phyloP scores from a whole-genome alignment of 1,140 invertebrate species.

The Laupala kohalensis region DNA sequence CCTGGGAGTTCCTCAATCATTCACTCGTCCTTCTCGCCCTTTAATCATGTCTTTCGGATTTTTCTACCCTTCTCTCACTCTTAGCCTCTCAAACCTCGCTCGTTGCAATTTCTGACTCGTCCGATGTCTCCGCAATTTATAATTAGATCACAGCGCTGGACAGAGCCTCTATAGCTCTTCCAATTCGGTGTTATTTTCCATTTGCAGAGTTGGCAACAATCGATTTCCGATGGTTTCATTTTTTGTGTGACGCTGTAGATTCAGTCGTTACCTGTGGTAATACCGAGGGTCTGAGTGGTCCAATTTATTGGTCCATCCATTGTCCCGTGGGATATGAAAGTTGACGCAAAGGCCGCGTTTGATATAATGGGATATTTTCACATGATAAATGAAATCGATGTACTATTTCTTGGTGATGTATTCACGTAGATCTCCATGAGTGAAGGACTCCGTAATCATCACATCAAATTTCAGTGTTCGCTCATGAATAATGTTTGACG shows the following conservation, averaged over 20 bases:
- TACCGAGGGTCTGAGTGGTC: no score
- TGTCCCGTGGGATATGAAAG: neutral
- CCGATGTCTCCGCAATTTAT: neutral
- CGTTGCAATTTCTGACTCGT: neutral
- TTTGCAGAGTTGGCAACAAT: neutral
- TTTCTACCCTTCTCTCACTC: no score
- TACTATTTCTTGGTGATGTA: neutral
- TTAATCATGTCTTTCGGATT: no score
- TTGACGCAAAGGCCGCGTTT: neutral
- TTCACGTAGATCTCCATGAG: neutral
- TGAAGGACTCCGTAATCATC: neutral
- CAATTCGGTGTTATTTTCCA: neutral
- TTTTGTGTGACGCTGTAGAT: no score
- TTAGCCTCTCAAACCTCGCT: no score
- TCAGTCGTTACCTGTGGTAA: no score
- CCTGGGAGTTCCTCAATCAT: no score
- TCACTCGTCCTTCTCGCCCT: no score
- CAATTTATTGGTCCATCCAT: neutral
- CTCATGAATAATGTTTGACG: neutral
- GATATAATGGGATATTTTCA: neutral
- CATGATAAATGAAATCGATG: neutral
- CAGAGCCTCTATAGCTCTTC: neutral
- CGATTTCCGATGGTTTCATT: neutral
- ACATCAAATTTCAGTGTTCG: neutral
- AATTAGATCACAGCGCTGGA: neutral